Evolutionary conservation across 2,888 invertebrate genomes (phyloP).

Genomic region (Timema cristinae): DNA sequence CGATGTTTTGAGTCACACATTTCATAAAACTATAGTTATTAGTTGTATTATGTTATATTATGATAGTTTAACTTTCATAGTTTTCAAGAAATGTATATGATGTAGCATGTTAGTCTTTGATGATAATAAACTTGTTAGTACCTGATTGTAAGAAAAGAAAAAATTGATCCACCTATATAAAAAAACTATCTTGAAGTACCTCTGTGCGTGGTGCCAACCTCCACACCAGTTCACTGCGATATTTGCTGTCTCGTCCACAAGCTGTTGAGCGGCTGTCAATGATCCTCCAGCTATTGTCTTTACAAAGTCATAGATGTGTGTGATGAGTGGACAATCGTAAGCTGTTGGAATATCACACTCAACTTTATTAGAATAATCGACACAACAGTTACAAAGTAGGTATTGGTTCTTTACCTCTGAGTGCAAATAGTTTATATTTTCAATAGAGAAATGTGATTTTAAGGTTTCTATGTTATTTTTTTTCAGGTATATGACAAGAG

Average conservation of each 20-base stretch:
- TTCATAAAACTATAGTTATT: too few relatives aligned
- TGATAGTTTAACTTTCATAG: too few relatives aligned
- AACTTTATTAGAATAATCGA: too few relatives aligned
- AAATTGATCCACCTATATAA: too few relatives aligned
- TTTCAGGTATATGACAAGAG: too few relatives aligned
- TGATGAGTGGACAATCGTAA: conserved; percentile 72
- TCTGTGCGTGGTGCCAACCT: conserved; percentile 85
- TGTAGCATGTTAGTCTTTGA: too few relatives aligned
- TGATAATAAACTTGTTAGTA: too few relatives aligned
- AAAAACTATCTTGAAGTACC: conserved; percentile 44
- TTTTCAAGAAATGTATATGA: too few relatives aligned
- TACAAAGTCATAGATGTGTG: conserved; percentile 58
- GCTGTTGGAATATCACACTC: conserved; percentile 44
- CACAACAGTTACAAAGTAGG: not conserved
- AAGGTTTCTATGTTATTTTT: too few relatives aligned
- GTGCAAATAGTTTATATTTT: not conserved
- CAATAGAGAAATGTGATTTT: not conserved
- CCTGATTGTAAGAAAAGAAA: too few relatives aligned
- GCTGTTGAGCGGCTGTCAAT: conserved; percentile 62
- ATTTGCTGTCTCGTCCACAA: conserved; percentile 49
- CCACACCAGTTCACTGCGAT: conserved; percentile 80
- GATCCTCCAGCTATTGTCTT: conserved; percentile 65
- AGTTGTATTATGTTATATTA: too few relatives aligned
- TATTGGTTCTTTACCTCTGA: conserved; percentile 4
- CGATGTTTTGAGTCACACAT: too few relatives aligned